phyloP scores from a whole-genome alignment of 2,888 invertebrate genomes.

The Ophion ventricosus region DNA sequence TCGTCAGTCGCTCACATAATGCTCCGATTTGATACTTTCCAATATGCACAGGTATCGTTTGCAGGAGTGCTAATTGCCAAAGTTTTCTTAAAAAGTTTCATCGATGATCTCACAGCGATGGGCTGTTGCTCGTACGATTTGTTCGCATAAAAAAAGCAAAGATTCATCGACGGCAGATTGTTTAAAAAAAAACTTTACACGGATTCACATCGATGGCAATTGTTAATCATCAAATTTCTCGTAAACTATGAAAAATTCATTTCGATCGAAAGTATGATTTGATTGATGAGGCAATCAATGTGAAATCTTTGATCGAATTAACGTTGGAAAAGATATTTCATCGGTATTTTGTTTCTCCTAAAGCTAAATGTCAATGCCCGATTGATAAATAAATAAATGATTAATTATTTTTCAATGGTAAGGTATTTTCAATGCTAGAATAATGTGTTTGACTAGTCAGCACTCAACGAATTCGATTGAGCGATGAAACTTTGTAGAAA shows the following conservation, averaged over 20 bases:
- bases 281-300: background rate
- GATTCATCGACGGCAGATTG: background rate
- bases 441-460: background rate
- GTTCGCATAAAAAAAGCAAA: background rate
- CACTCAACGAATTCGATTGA: background rate
- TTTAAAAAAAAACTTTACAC: background rate
- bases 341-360: background rate
- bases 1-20: background rate
- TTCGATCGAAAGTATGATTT: background rate
- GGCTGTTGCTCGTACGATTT: too few relatives aligned
- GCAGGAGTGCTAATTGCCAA: too few relatives aligned
- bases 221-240: background rate
- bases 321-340: background rate
- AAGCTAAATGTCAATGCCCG: background rate
- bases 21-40: background rate
- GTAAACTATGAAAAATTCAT: background rate
- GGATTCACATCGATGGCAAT: background rate
- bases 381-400: background rate
- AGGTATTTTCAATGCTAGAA: background rate
- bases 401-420: background rate
- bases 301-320: background rate
- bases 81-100: too few relatives aligned
- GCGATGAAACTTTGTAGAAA: background rate
- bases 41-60: background rate
- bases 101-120: too few relatives aligned